phyloP scores from a whole-genome alignment of 2,888 invertebrate species.

The Conus canariensis region DNA sequence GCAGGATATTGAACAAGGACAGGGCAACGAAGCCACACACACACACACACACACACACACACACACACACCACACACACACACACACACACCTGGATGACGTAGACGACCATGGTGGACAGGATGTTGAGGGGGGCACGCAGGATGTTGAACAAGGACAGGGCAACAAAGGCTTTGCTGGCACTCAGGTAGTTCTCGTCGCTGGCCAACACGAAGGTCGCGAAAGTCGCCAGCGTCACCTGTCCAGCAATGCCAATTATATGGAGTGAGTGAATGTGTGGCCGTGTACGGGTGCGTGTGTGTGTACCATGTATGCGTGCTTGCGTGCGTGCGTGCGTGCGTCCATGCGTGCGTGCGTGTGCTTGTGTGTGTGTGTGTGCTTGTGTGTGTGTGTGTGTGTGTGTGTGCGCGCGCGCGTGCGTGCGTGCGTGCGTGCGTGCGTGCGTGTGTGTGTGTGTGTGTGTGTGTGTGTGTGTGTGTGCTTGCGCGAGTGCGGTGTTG shows the following conservation, averaged over 20 bases:
- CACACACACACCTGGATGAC: constrained; percentile 55
- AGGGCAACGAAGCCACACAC: constrained; percentile 95
- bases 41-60: constrained; percentile 18
- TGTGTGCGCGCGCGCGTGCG: constrained; percentile 15
- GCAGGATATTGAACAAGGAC: constrained; percentile 97
- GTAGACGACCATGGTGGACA: constrained; percentile 92
- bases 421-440: background rate
- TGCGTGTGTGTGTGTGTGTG: background rate
- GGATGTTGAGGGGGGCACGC: constrained; percentile 96
- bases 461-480: constrained; percentile 8
- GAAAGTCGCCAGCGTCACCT: constrained; percentile 78
- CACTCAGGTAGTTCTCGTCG: constrained; percentile 89
- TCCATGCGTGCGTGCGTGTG: too few relatives aligned
- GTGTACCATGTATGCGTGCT: background rate
- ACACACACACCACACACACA: background rate
- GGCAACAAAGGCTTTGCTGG: constrained; percentile 95
- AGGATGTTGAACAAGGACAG: constrained; percentile 98
- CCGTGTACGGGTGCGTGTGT: constrained; percentile 10
- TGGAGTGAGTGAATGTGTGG: background rate
- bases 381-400: background rate
- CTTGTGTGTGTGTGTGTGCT: too few relatives aligned
- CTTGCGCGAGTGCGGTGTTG: background rate
- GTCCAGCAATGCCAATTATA: background rate
- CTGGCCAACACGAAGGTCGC: constrained; percentile 86
- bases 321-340: too few relatives aligned